Conservation (phyloP, 2,113 vertebrate species). For the Saccopteryx leptura region DNA sequence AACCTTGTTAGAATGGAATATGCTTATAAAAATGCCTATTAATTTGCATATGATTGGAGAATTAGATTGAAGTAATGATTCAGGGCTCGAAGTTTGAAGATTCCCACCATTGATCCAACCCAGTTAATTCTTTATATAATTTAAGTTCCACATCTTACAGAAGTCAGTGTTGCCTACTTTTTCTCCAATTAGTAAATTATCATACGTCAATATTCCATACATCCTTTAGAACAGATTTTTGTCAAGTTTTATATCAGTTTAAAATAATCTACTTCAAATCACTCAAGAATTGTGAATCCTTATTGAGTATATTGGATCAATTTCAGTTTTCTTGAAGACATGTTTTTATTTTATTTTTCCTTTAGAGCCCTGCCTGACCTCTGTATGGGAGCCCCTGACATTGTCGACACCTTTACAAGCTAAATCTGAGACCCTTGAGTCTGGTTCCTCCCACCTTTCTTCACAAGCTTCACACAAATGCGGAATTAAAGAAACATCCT, state of each 20-base stretch:
- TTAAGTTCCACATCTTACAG: background rate
- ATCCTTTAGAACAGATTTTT: constrained; percentile 71
- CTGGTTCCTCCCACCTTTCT: constrained; percentile 73
- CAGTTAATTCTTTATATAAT: background rate
- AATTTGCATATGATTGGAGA: background rate
- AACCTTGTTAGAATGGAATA: background rate
- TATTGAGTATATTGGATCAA: background rate
- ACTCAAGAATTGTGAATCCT: constrained; percentile 52
- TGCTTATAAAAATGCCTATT: background rate
- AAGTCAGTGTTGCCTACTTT: constrained; percentile 44
- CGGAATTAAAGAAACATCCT: constrained; percentile 67
- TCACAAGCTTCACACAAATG: constrained; percentile 71
- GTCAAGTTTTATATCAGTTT: constrained; percentile 65
- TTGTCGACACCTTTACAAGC: background rate
- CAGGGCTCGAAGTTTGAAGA: background rate
- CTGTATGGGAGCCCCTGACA: background rate
- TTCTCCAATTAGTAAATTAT: constrained; percentile 64
- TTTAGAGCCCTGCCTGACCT: background rate
- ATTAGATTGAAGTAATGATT: background rate
- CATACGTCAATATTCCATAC: constrained; percentile 60
- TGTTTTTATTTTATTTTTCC: background rate
- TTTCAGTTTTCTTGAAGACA: background rate
- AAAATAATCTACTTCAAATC: constrained; percentile 60
- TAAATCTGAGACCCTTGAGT: background rate
- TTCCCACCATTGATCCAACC: background rate